Conservation (phyloP, 2,888 invertebrate species). For the Aleiodes testaceus region DNA sequence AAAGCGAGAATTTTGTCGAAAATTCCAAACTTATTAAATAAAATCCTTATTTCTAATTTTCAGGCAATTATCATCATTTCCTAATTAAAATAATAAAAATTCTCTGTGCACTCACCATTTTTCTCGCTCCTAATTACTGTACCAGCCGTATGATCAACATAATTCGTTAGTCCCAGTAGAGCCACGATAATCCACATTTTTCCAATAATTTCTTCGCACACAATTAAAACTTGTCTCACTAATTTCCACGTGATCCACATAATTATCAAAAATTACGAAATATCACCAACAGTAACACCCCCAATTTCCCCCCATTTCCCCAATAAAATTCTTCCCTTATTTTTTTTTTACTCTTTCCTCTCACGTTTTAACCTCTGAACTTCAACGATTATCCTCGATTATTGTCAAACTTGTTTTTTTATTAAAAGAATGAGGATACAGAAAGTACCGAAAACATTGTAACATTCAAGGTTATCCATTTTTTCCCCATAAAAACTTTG, state of each 20-base stretch:
- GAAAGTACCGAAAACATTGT: slow-evolving; percentile 41
- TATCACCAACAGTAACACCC: not conserved
- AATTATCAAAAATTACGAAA: not conserved
- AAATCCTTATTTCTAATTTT: no score
- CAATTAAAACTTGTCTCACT: slow-evolving; percentile 19
- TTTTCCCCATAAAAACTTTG: no score
- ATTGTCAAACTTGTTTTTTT: no score
- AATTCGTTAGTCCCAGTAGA: slow-evolving; percentile 65
- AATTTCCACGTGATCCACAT: slow-evolving; percentile 6
- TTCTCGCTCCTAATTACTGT: slow-evolving; percentile 53
- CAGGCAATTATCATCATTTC: no score
- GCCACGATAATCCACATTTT: slow-evolving; percentile 66
- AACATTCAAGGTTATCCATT: no score
- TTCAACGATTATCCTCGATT: no score
- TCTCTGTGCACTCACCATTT: slow-evolving; percentile 56
- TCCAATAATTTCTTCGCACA: slow-evolving; percentile 9
- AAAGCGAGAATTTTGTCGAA: no score
- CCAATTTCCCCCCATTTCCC: not conserved
- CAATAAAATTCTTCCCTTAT: no score
- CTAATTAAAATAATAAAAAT: no score
- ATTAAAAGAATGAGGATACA: not conserved
- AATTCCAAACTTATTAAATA: no score
- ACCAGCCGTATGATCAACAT: slow-evolving; percentile 58
- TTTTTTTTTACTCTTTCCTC: no score
- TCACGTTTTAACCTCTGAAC: no score